Percentiles rank a stretch among this genome's conserved stretches.
These are phyloP conservation scores for Polyommatus iphigenia DNA, from an alignment of 2,888 invertebrate species.

Conservation along the genomic window DNA sequence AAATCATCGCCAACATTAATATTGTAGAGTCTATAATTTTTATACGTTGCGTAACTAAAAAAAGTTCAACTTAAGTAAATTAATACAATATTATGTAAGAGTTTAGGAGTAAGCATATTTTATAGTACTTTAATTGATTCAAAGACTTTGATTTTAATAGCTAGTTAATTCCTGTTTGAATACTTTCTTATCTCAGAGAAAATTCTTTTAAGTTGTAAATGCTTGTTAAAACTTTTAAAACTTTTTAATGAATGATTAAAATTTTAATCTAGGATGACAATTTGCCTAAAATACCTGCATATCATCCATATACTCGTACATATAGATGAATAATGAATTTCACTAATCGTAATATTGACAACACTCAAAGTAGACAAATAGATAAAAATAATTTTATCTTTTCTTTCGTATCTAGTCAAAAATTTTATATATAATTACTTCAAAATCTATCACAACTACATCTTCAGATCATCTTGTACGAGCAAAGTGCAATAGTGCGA, in stretches of 20 bases:
- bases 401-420: neutral
- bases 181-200: neutral
- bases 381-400: too few species aligned
- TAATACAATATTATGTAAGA: conserved; percentile 5
- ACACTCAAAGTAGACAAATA: too few species aligned
- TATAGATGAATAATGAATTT: too few species aligned
- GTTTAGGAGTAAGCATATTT: neutral
- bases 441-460: neutral
- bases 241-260: neutral
- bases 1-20: conserved; percentile 14
- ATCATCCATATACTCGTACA: too few species aligned
- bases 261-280: neutral
- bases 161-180: neutral
- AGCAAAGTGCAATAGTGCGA: conserved; percentile 11
- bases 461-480: conserved; percentile 1
- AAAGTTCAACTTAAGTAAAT: conserved; percentile 6
- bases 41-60: neutral
- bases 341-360: too few species aligned
- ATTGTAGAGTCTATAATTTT: neutral
- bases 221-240: neutral
- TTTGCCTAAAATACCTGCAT: too few species aligned
- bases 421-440: too few species aligned
- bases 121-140: neutral
- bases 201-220: neutral
- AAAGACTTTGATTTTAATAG: neutral